These are phyloP conservation scores for Heteromormyrus szaboi DNA, from an alignment of 2,797 vertebrate genomes.

Conservation along the genomic window DNA sequence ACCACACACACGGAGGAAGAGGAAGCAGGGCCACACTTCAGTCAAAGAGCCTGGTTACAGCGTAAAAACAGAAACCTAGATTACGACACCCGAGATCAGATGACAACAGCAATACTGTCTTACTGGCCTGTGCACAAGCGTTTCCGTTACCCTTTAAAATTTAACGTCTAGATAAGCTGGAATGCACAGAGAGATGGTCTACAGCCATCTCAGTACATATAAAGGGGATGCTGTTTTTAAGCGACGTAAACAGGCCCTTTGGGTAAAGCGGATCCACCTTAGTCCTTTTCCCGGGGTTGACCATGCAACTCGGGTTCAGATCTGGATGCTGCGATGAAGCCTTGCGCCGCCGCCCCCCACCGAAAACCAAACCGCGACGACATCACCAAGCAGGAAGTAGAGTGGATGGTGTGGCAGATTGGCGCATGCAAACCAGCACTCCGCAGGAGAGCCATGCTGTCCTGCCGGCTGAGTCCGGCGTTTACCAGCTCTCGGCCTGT, in stretches of 20 bases:
- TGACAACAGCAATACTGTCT: background rate
- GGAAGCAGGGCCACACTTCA: background rate
- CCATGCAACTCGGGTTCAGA: constrained; percentile 6
- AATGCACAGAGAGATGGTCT: background rate
- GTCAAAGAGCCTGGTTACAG: constrained; percentile 13
- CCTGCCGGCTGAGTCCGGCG: constrained; percentile 70
- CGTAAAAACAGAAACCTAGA: background rate
- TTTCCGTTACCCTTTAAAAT: background rate
- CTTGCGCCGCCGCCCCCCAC: background rate
- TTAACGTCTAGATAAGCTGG: background rate
- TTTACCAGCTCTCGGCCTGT: constrained; percentile 81
- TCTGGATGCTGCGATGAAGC: constrained; percentile 2
- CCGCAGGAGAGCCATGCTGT: constrained; percentile 76
- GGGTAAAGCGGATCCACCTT: background rate
- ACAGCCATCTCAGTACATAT: background rate
- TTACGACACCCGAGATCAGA: background rate
- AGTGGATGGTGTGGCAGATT: constrained; percentile 32
- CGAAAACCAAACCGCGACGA: background rate
- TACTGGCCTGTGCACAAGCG: background rate
- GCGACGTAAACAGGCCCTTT: background rate
- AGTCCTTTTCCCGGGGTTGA: background rate
- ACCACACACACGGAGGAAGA: background rate
- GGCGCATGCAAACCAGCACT: constrained; percentile 68
- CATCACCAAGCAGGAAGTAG: constrained; percentile 14
- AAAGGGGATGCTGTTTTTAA: background rate